Evolutionary conservation across 2,888 invertebrate species (phyloP), one percentile per base, ranked within the genome.

Genomic region (Cosmia pyralina): DNA sequence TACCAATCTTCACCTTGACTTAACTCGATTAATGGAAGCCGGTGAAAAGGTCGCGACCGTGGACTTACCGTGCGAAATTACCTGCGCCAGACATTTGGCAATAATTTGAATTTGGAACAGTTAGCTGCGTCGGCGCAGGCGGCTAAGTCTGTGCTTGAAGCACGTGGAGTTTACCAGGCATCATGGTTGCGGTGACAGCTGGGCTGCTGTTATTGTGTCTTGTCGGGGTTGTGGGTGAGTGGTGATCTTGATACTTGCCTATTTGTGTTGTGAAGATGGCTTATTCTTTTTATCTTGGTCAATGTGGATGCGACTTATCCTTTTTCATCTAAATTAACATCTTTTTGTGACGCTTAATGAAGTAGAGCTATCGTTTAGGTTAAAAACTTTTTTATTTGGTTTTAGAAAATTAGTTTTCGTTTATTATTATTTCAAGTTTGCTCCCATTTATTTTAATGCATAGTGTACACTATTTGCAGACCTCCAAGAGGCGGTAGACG

Each of bases 31-130:
- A 72, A 62, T 84, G 74, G 76, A 73, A 80, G 72, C 63, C 60
- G 60, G 81, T 79, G 85, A 82, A 90, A 90, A 94, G 94, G 94
- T 94, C 94, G 86, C 69, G 94, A 89, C 94, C 94, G 85, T 94
- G 92, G 89, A 81, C 81, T 72, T 84, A 88, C 88, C 94, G 94
- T 94, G 93, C 90, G 92, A 92, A 94, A 95, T 95, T 92, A 87
- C 84, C 86, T 68, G 79, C 70, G 74, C 77, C 78, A 82, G 92
- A 89, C 90, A 89, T 92, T 92, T 87, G 79, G 92, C 90, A 93
- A 93, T 85, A 84, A 82, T 72, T 83, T 81, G 83, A 89, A 88
- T 90, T 74, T 89, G 88, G 90, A 89, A 91, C 92, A 88, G 88
- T 85, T 79, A 71, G 66, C 74, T 83, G 76, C 85, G 81, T 71